Conservation (phyloP, 64 coral and sea anemone species). For the Cladopsammia gracilis region DNA sequence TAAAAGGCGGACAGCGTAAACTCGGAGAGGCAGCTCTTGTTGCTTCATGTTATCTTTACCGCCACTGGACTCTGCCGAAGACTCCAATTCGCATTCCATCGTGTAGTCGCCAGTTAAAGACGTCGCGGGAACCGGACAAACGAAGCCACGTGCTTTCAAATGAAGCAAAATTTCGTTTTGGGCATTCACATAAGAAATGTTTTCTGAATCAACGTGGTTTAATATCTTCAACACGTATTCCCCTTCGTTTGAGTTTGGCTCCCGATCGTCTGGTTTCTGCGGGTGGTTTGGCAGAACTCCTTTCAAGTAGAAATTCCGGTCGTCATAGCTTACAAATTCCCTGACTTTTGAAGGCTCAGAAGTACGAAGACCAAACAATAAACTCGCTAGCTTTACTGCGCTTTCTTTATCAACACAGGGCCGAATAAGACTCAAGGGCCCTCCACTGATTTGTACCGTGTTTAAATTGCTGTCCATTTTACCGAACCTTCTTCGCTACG, state of each 20-base stretch:
- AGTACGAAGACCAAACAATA: constrained; percentile 51
- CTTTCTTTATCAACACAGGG: constrained; percentile 21
- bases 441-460: background rate
- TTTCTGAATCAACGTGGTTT: constrained; percentile 48
- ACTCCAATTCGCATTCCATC: background rate
- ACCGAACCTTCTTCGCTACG: too few relatives aligned
- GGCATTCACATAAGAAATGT: constrained; percentile 39
- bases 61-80: too few relatives aligned
- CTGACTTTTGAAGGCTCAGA: background rate
- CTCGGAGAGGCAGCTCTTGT: background rate
- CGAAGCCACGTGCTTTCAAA: constrained; percentile 45
- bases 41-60: background rate
- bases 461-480: background rate
- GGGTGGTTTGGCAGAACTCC: background rate
- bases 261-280: background rate
- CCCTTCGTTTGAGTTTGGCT: background rate
- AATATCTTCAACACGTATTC: constrained; percentile 75
- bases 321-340: constrained; percentile 63
- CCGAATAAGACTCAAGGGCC: background rate
- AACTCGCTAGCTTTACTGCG: constrained; percentile 27
- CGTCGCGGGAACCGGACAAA: constrained; percentile 19
- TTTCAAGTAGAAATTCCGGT: constrained; percentile 74
- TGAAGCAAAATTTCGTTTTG: constrained; percentile 57
- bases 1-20: constrained; percentile 52
- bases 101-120: constrained; percentile 18